Percentiles rank a stretch among this genome's conserved stretches.
Conservation (phyloP, 2,113 vertebrate genomes). For the Hippolais icterina region DNA sequence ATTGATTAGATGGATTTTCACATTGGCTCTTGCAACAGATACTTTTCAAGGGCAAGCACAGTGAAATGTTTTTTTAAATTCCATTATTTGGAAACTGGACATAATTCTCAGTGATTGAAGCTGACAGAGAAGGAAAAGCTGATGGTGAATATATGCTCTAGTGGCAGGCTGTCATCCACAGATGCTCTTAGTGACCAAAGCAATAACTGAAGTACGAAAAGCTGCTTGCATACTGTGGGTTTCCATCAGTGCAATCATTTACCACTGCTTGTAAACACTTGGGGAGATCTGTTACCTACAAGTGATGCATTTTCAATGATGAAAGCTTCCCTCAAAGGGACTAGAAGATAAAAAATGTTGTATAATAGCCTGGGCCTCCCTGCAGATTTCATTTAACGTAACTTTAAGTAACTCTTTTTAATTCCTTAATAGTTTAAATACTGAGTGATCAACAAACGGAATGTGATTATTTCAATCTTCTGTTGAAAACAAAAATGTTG, state of each 20-base stretch:
- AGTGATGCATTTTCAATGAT: not conserved
- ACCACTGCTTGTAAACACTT: not conserved
- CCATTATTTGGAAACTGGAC: constrained; percentile 34
- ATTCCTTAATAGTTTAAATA: not conserved
- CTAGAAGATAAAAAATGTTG: not conserved
- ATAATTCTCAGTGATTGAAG: constrained; percentile 35
- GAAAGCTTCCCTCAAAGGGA: not conserved
- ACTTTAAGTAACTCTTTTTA: not conserved
- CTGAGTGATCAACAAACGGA: not conserved
- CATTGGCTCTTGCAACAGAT: not conserved
- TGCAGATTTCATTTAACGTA: not conserved
- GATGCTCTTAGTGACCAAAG: constrained; percentile 22
- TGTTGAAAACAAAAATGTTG: not conserved
- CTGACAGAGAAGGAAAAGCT: constrained; percentile 16
- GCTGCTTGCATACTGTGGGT: not conserved
- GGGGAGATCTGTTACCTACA: not conserved
- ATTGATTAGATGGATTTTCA: constrained; percentile 30
- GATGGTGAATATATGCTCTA: constrained; percentile 6
- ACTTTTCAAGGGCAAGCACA: constrained; percentile 40
- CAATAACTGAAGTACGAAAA: not conserved
- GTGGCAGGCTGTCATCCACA: not conserved
- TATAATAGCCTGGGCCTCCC: not conserved
- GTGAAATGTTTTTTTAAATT: not conserved
- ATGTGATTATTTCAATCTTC: not conserved
- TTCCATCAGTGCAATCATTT: not conserved